Base-by-base conservation (phyloP, 2,888 invertebrate genomes). In the Urechis unicinctus region DNA sequence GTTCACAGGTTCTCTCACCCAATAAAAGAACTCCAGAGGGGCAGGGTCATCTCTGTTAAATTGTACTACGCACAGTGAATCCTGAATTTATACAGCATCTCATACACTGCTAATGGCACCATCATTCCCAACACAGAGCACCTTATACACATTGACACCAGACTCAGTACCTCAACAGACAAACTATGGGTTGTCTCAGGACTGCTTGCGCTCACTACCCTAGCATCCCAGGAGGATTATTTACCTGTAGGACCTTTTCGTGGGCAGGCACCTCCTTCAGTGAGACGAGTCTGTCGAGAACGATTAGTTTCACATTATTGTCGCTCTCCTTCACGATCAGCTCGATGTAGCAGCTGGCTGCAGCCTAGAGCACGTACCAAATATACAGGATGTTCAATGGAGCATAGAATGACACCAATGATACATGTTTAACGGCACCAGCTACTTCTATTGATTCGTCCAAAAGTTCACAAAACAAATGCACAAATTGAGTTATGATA, bases 281-380 rank as follows among this genome's bases (percentile, higher is more conserved):
- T 1, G 89, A 89, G 64, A 91, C 87, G 61, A 99, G 82, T 24
- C 96, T 85, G 71, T 95, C 96, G 69, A 98, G 82, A 6, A 98
- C 97, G 67, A 99, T 99, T 56, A 99, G 82, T 81, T 99, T 98
- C 21, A 99, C 97, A 81, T 99, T 98, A 81, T 99, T 98, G 79
- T 98, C 98, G 79, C 95, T 95, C 78, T 98, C 98, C 79, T 97
- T 98, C n/a, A 97, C 89, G 60, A 98, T 93, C 66, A 99, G 81
- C 74, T 99, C 98, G 71, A 99, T 97, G 81, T 98, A 98, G 79
- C 96, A 95, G 42, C 89, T 88, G 1, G 97, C 97, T 0, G 98
- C 98, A 30, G 94, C 94, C 85, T 84, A 65, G 61, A 56, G 1
- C 28, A n/a, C 22, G 29, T 9, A 26, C 4, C 36, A 28, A 46